Evolutionary conservation across 2,888 invertebrate genomes (phyloP).

Genomic region (Amphipyra tragopoginis): DNA sequence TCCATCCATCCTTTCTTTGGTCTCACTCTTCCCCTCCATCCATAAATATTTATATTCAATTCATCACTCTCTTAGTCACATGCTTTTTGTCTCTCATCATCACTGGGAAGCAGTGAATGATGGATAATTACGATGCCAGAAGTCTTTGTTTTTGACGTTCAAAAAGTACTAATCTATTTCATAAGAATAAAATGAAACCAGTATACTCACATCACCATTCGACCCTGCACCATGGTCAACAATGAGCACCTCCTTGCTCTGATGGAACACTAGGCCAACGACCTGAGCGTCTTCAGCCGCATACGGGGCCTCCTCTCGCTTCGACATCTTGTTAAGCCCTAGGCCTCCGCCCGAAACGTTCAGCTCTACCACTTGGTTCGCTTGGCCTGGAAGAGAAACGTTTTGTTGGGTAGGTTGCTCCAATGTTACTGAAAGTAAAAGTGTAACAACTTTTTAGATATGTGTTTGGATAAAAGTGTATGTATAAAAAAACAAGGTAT

Average conservation of each 20-base stretch:
- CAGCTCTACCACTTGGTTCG: conserved; percentile 89
- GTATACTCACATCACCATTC: conserved; percentile 79
- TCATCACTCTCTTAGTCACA: too few relatives aligned
- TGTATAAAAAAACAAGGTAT: too few relatives aligned
- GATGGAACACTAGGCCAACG: conserved; percentile 96
- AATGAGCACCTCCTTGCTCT: conserved; percentile 96
- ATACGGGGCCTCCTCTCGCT: conserved; percentile 95
- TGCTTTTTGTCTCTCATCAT: too few relatives aligned
- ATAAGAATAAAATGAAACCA: background rate
- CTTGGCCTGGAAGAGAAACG: conserved; percentile 85
- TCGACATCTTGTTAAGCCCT: conserved; percentile 95
- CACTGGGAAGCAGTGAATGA: too few relatives aligned
- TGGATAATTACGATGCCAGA: too few relatives aligned
- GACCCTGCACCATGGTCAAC: conserved; percentile 92
- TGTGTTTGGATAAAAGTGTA: too few relatives aligned
- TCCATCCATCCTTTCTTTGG: too few relatives aligned
- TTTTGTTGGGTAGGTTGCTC: conserved; percentile 46
- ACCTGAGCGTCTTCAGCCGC: conserved; percentile 96
- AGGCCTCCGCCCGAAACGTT: conserved; percentile 95
- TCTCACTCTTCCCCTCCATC: too few relatives aligned
- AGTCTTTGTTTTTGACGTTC: too few relatives aligned
- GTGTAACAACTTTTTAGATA: conserved; percentile 25
- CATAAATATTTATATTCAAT: too few relatives aligned
- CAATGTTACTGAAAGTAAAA: conserved; percentile 40
- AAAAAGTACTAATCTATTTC: too few relatives aligned